A percentile compares a stretch with the other conserved stretches of the same genome.
phyloP scores from a whole-genome alignment of 2,113 vertebrate genomes.

The Lepidothrix coronata region DNA sequence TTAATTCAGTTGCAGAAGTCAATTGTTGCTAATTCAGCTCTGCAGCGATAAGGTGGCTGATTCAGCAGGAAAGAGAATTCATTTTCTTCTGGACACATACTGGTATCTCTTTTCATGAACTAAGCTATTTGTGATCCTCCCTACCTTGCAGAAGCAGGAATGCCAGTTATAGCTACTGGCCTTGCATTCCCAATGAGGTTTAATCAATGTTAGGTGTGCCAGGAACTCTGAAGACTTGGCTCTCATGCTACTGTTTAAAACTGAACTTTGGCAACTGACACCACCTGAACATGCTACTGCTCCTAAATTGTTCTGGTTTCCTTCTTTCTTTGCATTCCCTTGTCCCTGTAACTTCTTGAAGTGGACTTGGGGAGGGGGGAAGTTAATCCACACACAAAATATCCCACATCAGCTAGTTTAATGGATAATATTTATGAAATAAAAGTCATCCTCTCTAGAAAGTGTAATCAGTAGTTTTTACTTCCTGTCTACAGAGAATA shows the following conservation, averaged over 20 bases:
- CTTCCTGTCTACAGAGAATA: background rate
- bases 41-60: background rate
- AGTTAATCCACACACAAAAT: background rate
- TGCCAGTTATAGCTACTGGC: background rate
- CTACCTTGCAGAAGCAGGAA: conserved; percentile 10
- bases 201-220: background rate
- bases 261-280: background rate
- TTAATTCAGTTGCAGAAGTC: conserved; percentile 21
- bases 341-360: background rate
- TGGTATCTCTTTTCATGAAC: background rate
- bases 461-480: background rate
- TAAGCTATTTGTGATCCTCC: conserved; percentile 35
- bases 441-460: background rate
- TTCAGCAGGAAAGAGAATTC: conserved; percentile 7
- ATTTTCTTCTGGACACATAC: conserved; percentile 6
- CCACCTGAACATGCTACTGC: background rate
- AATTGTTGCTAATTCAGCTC: conserved; percentile 22
- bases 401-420: background rate
- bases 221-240: background rate
- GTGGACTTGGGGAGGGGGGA: background rate
- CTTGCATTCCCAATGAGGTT: background rate
- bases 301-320: background rate
- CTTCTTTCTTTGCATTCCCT: background rate
- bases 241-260: background rate
- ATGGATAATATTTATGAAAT: background rate